Percentiles rank a stretch among this genome's conserved stretches.
phyloP scores from a whole-genome alignment of 2,888 invertebrate genomes.

The Pseudolycoriella hygida region DNA sequence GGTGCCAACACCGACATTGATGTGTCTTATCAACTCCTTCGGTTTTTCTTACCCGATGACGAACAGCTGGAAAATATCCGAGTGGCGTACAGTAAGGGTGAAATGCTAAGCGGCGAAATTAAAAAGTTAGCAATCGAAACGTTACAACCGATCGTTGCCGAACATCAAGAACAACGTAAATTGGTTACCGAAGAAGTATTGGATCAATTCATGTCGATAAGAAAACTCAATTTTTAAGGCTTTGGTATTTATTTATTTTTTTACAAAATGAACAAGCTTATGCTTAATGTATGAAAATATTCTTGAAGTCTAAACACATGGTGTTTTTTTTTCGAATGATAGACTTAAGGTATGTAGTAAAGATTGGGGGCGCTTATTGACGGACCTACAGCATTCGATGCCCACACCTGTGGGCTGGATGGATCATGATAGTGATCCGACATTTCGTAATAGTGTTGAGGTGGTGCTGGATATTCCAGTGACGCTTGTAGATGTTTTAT shows the following conservation, averaged over 20 bases:
- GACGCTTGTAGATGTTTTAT: conserved; percentile 52
- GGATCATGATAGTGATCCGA: neutral
- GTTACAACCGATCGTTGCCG: conserved; percentile 56
- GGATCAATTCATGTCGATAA: conserved; percentile 64
- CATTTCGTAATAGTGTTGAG: neutral
- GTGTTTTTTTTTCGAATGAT: too few relatives aligned
- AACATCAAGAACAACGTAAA: conserved; percentile 66
- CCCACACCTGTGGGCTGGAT: neutral
- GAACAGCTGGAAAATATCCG: conserved; percentile 55
- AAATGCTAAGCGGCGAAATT: conserved; percentile 82
- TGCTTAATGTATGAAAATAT: too few relatives aligned
- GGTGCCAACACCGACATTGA: conserved; percentile 97
- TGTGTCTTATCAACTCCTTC: conserved; percentile 85
- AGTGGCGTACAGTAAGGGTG: conserved; percentile 37
- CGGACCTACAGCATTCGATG: too few relatives aligned
- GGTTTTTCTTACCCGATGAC: conserved; percentile 92
- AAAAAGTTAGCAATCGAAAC: conserved; percentile 80
- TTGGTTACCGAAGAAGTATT: conserved; percentile 73
- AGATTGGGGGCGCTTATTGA: neutral
- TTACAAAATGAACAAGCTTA: too few relatives aligned
- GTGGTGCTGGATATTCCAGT: conserved; percentile 21
- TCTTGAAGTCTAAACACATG: too few relatives aligned
- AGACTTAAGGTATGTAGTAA: neutral
- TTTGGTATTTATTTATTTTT: neutral
- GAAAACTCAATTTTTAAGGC: conserved; percentile 45